Evolutionary conservation across 1,140 invertebrate genomes (phyloP).

Genomic region (Pseudomyrmex flavicornis): DNA sequence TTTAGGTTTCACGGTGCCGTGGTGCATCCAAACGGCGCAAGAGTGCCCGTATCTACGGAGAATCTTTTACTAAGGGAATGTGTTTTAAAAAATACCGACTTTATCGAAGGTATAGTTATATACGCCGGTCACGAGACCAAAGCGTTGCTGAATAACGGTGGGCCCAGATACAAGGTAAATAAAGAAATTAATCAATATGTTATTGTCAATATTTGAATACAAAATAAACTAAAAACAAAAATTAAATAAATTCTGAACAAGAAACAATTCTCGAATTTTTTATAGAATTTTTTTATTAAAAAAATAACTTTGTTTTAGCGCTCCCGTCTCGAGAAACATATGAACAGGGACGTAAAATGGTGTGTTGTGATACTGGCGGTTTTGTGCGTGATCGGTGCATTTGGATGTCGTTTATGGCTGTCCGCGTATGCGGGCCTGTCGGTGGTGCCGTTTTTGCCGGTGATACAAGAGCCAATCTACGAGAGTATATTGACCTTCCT

Average conservation of each 20-base stretch:
- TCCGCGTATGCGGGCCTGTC: conserved; percentile 84
- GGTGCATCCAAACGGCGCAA: conserved; percentile 91
- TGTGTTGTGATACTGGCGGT: conserved; percentile 97
- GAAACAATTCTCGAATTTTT: too few species aligned
- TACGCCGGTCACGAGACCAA: conserved; percentile 99
- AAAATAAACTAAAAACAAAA: not conserved
- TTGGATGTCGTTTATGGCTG: conserved; percentile 95
- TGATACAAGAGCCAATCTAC: conserved; percentile 87
- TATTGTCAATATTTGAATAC: not conserved
- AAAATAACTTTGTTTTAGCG: conserved; percentile 83
- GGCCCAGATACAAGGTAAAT: conserved; percentile 94
- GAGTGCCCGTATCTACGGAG: conserved; percentile 95
- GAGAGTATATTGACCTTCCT: conserved; percentile 96
- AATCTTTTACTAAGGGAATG: conserved; percentile 98
- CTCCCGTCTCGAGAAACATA: conserved; percentile 95
- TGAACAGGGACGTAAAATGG: conserved; percentile 98
- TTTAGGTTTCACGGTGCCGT: conserved; percentile 94
- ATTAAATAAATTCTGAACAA: too few species aligned
- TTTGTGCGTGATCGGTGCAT: conserved; percentile 95
- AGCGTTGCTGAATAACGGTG: conserved; percentile 98
- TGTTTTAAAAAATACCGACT: conserved; percentile 96
- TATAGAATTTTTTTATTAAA: too few species aligned
- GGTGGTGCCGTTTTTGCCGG: conserved; percentile 88
- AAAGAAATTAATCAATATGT: not conserved
- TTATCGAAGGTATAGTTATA: conserved; percentile 97